Evolutionary conservation across 53 echinoderm and acorn worm genomes (phyloP).

Genomic region (Crossaster papposus): DNA sequence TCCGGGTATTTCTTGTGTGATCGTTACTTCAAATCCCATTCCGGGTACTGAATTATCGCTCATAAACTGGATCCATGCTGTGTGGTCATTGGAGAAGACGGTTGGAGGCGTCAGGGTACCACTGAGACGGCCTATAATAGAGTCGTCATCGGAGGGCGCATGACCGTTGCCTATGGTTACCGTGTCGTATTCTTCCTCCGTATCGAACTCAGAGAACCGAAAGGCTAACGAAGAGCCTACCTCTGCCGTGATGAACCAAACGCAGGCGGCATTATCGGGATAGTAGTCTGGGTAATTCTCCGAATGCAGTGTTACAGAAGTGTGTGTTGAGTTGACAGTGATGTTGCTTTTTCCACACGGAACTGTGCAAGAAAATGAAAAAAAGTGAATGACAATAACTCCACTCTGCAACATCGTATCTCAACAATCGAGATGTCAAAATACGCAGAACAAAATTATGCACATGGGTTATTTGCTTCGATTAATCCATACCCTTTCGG

Average conservation of each 20-base stretch:
- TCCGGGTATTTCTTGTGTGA: not conserved
- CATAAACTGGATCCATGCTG: constrained; percentile 26
- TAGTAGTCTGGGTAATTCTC: constrained; percentile 30
- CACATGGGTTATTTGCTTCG: too few species aligned
- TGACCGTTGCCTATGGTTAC: constrained; percentile 45
- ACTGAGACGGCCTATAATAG: not conserved
- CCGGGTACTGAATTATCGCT: constrained; percentile 16
- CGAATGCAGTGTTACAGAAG: constrained; percentile 6
- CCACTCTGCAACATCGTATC: too few species aligned
- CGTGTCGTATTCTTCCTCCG: constrained; percentile 8
- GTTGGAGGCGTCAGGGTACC: not conserved
- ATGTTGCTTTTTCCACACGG: constrained; percentile 12
- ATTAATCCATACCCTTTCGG: too few species aligned
- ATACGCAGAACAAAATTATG: too few species aligned
- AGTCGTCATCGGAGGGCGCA: not conserved
- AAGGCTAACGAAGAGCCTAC: not conserved
- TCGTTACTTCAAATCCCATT: constrained; percentile 12
- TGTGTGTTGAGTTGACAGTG: not conserved
- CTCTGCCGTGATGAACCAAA: constrained; percentile 36
- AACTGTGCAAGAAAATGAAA: not conserved
- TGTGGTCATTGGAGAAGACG: not conserved
- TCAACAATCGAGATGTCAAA: too few species aligned
- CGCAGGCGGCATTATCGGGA: constrained; percentile 5
- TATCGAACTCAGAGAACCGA: constrained; percentile 6
- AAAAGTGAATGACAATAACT: not conserved